Evolutionary conservation across 2,888 invertebrate species (phyloP).

Genomic region (Andrena flavipes): DNA sequence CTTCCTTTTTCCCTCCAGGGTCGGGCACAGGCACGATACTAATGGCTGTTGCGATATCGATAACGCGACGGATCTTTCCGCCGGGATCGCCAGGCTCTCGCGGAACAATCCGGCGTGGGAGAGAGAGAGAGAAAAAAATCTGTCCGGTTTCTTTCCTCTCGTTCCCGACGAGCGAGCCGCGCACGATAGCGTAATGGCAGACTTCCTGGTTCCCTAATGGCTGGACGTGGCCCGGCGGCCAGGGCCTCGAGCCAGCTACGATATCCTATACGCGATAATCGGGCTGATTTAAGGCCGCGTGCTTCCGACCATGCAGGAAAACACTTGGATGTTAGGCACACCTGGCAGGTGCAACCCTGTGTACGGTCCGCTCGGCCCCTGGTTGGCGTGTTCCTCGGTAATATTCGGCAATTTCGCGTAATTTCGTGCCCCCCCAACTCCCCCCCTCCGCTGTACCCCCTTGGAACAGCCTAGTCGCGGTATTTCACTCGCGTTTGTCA

Average conservation of each 20-base stretch:
- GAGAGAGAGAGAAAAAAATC: conserved; percentile 15
- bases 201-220: conserved; percentile 78
- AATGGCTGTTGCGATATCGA: conserved; percentile 30
- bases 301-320: conserved; percentile 81
- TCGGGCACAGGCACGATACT: not conserved
- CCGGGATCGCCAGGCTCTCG: not conserved
- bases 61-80: conserved; percentile 14
- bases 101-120: conserved; percentile 2
- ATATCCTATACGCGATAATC: conserved; percentile 81
- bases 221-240: conserved; percentile 62
- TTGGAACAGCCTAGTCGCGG: not conserved
- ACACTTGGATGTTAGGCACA: conserved; percentile 78
- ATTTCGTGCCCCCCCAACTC: conserved; percentile 73
- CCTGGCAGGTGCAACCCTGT: conserved; percentile 70
- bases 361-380: conserved; percentile 8
- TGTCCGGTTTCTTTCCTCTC: conserved; percentile 24
- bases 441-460: not conserved
- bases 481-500: conserved; percentile 39
- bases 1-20: not conserved
- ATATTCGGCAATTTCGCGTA: conserved; percentile 79
- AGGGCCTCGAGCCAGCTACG: conserved; percentile 65
- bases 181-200: conserved; percentile 79
- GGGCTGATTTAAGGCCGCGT: conserved; percentile 79
- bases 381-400: conserved; percentile 79
- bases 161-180: conserved; percentile 43